A percentile compares a stretch with the other conserved stretches of the same genome.
Evolutionary conservation across 2,797 vertebrate genomes (phyloP).

Genomic region (Erethizon dorsatum): DNA sequence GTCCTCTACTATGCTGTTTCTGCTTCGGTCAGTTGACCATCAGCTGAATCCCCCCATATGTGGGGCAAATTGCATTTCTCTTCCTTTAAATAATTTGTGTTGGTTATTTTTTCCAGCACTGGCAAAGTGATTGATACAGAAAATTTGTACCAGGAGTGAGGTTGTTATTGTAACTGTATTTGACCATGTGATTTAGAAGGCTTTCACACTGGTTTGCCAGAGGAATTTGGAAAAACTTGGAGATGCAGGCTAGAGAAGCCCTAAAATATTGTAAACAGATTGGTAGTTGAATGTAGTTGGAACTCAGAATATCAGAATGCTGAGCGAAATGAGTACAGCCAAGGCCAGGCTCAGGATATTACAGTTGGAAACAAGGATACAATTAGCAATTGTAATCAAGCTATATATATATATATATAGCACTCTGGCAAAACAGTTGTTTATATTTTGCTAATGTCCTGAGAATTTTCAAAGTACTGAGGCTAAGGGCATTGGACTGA

Average conservation of each 20-base stretch:
- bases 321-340: background rate
- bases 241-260: background rate
- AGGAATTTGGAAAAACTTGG: background rate
- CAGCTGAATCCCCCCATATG: background rate
- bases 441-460: background rate
- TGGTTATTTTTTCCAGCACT: background rate
- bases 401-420: background rate
- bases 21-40: background rate
- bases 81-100: background rate
- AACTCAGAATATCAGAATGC: background rate
- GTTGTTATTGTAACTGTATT: background rate
- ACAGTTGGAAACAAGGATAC: background rate
- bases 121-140: background rate
- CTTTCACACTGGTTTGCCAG: background rate
- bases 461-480: background rate
- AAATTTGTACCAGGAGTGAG: background rate
- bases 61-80: background rate
- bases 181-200: background rate
- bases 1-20: background rate
- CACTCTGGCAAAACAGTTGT: background rate
- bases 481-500: background rate
- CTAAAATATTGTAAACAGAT: background rate
- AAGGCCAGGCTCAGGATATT: background rate
- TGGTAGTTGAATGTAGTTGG: background rate
- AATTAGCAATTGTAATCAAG: background rate